These are phyloP conservation scores for Physocephala rufipes DNA, from an alignment of 2,888 invertebrate species.

Conservation along the genomic window DNA sequence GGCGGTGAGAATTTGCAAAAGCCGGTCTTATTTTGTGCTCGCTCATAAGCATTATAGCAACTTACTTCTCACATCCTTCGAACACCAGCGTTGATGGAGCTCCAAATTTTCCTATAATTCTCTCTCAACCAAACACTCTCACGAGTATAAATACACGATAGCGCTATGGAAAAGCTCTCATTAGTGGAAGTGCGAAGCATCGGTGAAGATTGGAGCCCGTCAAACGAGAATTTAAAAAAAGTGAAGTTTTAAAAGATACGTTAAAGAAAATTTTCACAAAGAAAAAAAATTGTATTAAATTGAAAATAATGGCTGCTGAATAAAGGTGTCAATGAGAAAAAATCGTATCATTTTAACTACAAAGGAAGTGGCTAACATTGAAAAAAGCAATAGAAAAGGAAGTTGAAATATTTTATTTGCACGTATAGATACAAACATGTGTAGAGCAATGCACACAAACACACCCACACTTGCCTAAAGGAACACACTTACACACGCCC, in stretches of 20 bases:
- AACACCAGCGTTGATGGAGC: neutral
- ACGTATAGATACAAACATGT: constrained; percentile 43
- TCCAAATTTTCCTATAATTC: neutral
- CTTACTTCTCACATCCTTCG: neutral
- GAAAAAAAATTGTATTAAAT: too few species aligned
- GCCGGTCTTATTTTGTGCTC: neutral
- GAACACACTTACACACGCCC: constrained; percentile 29
- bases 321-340: neutral
- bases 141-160: neutral
- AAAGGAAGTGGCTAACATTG: neutral
- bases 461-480: constrained; percentile 30
- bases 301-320: constrained; percentile 1
- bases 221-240: neutral
- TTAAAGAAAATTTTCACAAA: neutral
- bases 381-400: constrained; percentile 1
- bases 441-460: constrained; percentile 34
- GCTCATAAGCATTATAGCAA: neutral
- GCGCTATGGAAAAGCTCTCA: constrained; percentile 29
- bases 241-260: neutral
- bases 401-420: constrained; percentile 2
- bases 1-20: neutral
- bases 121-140: neutral
- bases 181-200: constrained; percentile 31
- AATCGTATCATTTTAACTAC: too few species aligned
- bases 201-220: constrained; percentile 18